Percentiles rank a stretch among this genome's conserved stretches.
Evolutionary conservation across 2,797 vertebrate genomes (phyloP).

Genomic region (Mycteria americana): DNA sequence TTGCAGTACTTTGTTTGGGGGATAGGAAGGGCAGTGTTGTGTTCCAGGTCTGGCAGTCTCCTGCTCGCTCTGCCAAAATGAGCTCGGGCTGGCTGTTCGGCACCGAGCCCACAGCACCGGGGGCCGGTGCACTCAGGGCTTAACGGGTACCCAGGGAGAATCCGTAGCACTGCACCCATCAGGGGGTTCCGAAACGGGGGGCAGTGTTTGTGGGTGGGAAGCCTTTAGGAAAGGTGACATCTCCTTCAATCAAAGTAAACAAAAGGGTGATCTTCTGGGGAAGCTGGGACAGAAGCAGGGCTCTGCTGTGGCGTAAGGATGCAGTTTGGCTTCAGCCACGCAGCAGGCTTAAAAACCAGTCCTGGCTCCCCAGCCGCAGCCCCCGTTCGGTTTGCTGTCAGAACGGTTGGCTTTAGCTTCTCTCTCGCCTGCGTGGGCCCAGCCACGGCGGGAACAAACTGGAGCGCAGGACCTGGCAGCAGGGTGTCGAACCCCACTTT

Average conservation of each 20-base stretch:
- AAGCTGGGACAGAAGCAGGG: background rate
- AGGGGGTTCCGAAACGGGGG: fast-evolving
- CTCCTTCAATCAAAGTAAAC: background rate
- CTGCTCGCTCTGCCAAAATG: background rate
- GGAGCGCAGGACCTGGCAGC: background rate
- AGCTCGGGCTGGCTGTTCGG: no score
- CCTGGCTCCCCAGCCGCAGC: background rate
- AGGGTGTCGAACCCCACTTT: no score
- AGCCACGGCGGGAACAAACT: fast-evolving
- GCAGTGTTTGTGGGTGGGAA: background rate
- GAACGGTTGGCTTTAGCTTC: background rate
- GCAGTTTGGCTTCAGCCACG: background rate
- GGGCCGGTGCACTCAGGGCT: fast-evolving
- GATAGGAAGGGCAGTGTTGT: background rate
- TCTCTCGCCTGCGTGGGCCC: background rate
- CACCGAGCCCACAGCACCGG: fast-evolving
- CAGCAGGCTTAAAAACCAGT: background rate
- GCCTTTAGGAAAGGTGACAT: background rate
- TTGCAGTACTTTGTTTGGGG: background rate
- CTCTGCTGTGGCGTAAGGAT: background rate
- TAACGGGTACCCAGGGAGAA: fast-evolving
- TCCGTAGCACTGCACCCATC: fast-evolving
- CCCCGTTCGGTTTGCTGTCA: background rate
- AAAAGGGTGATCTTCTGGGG: background rate
- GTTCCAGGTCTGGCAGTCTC: fast-evolving